Conservation (phyloP, 2,888 invertebrate genomes). For the Drymonia ruficornis region DNA sequence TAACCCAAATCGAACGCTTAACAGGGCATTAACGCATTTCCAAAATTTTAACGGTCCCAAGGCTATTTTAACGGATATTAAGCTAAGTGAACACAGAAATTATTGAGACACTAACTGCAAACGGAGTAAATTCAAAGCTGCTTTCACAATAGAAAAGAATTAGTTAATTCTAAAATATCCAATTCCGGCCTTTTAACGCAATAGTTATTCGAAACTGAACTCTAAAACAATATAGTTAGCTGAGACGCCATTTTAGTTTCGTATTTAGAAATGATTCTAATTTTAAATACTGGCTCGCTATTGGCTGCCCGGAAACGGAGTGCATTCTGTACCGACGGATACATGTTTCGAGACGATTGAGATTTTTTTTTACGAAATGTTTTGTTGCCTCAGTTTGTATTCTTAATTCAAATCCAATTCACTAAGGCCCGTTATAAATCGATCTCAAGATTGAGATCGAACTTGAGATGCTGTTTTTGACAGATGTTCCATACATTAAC, state of each 20-base stretch:
- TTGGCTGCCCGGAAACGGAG: slow-evolving; percentile 58
- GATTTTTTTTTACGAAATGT: slow-evolving; percentile 29
- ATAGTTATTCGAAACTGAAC: slow-evolving; percentile 31
- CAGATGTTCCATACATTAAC: too few relatives aligned
- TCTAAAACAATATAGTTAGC: slow-evolving; percentile 23
- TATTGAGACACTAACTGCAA: slow-evolving; percentile 27
- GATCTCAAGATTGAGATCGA: too few relatives aligned
- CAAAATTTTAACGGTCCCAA: slow-evolving; percentile 17
- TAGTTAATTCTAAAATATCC: slow-evolving; percentile 24
- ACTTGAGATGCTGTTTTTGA: too few relatives aligned
- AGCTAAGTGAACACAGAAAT: slow-evolving; percentile 25
- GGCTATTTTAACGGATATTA: slow-evolving; percentile 12
- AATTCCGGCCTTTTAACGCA: slow-evolving; percentile 15
- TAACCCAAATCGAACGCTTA: slow-evolving; percentile 17
- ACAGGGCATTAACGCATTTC: slow-evolving; percentile 21
- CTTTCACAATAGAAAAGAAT: slow-evolving; percentile 18
- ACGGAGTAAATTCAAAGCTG: slow-evolving; percentile 24
- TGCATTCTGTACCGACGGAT: slow-evolving; percentile 51
- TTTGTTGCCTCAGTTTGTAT: background rate
- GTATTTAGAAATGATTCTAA: slow-evolving; percentile 50
- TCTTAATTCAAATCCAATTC: too few relatives aligned
- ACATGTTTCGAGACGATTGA: slow-evolving; percentile 40
- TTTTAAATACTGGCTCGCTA: slow-evolving; percentile 53
- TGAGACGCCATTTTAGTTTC: slow-evolving; percentile 28
- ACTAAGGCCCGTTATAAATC: too few relatives aligned